Evolutionary conservation across 2,113 vertebrate genomes (phyloP).

Genomic region (Eonycteris spelaea): DNA sequence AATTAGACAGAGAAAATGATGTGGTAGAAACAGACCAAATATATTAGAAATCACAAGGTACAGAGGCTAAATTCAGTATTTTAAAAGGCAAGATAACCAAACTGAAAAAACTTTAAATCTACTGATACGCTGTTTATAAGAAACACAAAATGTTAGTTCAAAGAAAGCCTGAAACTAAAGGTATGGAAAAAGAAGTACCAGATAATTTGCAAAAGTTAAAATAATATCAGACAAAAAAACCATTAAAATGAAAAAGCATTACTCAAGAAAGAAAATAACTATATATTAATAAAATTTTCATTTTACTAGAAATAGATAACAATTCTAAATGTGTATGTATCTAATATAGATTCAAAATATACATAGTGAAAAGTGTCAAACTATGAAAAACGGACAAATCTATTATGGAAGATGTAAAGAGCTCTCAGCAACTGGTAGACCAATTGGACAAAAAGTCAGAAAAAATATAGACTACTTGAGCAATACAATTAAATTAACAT

Average conservation of each 20-base stretch:
- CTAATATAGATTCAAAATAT: not conserved
- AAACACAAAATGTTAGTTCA: not conserved
- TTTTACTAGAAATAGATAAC: slow-evolving; percentile 1
- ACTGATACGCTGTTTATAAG: not conserved
- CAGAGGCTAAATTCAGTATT: not conserved
- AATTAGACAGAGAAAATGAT: not conserved
- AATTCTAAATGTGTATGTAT: not conserved
- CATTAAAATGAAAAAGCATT: not conserved
- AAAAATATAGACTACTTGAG: not conserved
- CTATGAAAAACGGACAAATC: not conserved
- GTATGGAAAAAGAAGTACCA: not conserved
- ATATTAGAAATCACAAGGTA: not conserved
- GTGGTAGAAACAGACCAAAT: not conserved
- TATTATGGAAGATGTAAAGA: not conserved
- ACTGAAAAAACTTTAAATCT: not conserved
- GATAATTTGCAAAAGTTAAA: not conserved
- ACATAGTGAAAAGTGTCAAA: not conserved
- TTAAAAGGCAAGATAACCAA: not conserved
- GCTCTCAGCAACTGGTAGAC: not conserved
- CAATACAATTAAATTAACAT: not conserved
- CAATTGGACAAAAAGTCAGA: not conserved
- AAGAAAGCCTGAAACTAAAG: not conserved
- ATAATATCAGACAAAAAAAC: not conserved
- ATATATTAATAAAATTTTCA: not conserved
- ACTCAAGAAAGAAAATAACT: not conserved